Conservation (phyloP, 2,888 invertebrate genomes). For the Flexamia atlantica region DNA sequence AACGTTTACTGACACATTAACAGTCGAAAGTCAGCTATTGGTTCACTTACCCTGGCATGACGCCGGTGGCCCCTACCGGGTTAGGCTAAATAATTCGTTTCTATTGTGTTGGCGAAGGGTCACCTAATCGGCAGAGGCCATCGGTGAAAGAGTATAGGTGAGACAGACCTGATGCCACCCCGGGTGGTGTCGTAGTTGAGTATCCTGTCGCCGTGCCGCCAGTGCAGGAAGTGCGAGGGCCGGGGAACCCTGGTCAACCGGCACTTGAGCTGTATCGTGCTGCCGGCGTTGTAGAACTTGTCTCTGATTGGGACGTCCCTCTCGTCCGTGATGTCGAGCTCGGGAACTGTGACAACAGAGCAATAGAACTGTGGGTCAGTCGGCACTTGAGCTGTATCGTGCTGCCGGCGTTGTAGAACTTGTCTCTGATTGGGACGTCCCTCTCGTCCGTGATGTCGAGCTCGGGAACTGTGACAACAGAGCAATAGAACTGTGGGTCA, state of each 20-base stretch:
- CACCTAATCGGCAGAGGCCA: too few relatives aligned
- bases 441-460: conserved; percentile 89
- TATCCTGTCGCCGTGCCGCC: conserved; percentile 86
- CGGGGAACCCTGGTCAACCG: conserved; percentile 81
- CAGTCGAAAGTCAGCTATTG: too few relatives aligned
- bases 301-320: conserved; percentile 85
- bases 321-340: conserved; percentile 88
- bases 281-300: conserved; percentile 90
- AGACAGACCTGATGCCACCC: conserved; percentile 71
- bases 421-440: conserved; percentile 85
- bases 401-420: conserved; percentile 89
- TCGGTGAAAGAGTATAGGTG: too few relatives aligned
- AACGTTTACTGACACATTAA: too few relatives aligned
- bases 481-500: conserved; percentile 77
- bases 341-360: conserved; percentile 80
- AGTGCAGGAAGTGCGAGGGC: conserved; percentile 82
- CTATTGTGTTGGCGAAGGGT: too few relatives aligned
- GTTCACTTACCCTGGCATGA: too few relatives aligned
- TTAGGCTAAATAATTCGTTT: too few relatives aligned
- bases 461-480: conserved; percentile 81
- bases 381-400: conserved; percentile 90
- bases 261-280: conserved; percentile 89
- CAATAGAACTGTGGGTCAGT: conserved; percentile 75
- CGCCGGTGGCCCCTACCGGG: too few relatives aligned
- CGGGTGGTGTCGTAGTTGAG: conserved; percentile 84